A percentile compares a stretch with the other conserved stretches of the same genome.
Conservation (phyloP, 2,888 invertebrate genomes). For the Cenopis cana region DNA sequence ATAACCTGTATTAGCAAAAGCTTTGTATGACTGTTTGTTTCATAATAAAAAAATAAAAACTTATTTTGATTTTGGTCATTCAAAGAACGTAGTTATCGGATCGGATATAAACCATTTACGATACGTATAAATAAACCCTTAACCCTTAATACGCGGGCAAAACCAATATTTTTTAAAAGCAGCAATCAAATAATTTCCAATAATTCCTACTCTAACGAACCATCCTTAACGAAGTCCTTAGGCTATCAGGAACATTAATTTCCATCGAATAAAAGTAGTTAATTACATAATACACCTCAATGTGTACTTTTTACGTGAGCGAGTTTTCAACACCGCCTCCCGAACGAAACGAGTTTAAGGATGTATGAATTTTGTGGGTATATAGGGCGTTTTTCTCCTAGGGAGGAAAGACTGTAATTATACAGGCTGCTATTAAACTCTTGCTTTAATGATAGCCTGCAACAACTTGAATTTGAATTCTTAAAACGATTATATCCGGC, state of each 20-base stretch:
- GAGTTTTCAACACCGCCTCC: conserved; percentile 6
- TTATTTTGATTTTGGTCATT: no score
- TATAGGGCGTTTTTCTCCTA: not conserved
- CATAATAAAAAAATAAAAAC: no score
- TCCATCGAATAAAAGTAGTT: conserved; percentile 18
- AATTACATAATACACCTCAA: conserved; percentile 30
- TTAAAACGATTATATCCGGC: conserved; percentile 32
- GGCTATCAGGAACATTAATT: conserved; percentile 29
- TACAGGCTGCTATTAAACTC: conserved; percentile 29
- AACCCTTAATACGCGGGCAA: not conserved
- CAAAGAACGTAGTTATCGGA: no score
- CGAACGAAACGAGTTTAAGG: not conserved
- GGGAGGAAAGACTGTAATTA: conserved; percentile 15
- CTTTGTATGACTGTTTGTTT: no score
- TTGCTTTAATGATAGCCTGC: conserved; percentile 32
- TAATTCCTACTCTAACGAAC: not conserved
- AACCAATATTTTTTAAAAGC: not conserved
- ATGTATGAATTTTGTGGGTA: not conserved
- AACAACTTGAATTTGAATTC: conserved; percentile 25
- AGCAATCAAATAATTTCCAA: not conserved
- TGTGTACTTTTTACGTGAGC: conserved; percentile 27
- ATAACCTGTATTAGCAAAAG: no score
- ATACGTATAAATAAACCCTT: not conserved
- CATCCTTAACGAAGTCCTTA: conserved; percentile 18
- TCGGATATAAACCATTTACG: no score